Evolutionary conservation across 2,113 vertebrate genomes (phyloP).

Genomic region (Chrysemys picta): DNA sequence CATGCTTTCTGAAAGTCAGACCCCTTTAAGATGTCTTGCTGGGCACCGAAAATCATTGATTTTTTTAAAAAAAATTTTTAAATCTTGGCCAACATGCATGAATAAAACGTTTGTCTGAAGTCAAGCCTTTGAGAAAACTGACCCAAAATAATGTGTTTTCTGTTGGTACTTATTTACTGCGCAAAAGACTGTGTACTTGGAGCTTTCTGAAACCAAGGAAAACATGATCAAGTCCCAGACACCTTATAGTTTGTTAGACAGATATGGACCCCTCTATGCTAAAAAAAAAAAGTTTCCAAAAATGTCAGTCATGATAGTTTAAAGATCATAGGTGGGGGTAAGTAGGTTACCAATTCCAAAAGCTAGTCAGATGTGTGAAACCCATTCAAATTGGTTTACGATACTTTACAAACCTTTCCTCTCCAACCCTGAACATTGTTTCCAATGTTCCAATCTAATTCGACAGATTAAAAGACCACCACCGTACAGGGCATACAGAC

Average conservation of each 20-base stretch:
- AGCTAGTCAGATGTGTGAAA: background rate
- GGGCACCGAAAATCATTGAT: background rate
- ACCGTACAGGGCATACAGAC: slow-evolving; percentile 47
- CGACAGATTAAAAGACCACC: slow-evolving; percentile 46
- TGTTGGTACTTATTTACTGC: background rate
- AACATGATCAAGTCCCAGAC: background rate
- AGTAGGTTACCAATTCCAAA: background rate
- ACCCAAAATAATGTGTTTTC: background rate
- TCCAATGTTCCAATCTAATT: slow-evolving; percentile 20
- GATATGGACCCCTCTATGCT: background rate
- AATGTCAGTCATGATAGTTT: background rate
- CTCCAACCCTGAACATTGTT: slow-evolving; percentile 7
- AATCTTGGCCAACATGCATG: background rate
- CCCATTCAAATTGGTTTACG: background rate
- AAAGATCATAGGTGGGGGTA: background rate
- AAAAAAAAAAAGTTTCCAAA: background rate
- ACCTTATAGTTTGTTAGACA: background rate
- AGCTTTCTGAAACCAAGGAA: background rate
- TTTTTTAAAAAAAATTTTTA: too few relatives aligned
- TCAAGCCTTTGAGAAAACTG: background rate
- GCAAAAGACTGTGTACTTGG: background rate
- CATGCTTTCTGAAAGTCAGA: accelerated
- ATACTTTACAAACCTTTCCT: background rate
- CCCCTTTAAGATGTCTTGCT: background rate
- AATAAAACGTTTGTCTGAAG: background rate